Evolutionary conservation across 1,140 invertebrate species (phyloP).

Genomic region (Drosophila elegans): DNA sequence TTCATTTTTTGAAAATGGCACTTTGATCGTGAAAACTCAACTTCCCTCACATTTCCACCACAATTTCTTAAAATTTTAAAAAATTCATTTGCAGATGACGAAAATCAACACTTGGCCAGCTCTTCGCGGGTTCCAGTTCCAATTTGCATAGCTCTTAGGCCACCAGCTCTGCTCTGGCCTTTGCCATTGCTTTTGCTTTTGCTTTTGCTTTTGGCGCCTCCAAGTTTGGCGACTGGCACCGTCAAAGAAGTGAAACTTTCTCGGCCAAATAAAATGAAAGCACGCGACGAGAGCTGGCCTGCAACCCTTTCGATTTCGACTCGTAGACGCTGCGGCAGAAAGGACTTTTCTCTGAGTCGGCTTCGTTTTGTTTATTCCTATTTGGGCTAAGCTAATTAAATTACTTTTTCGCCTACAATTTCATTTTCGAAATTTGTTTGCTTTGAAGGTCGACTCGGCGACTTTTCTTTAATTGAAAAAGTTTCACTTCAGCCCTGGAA

Average conservation of each 20-base stretch:
- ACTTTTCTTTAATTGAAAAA: conserved; percentile 75
- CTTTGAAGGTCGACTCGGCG: conserved; percentile 77
- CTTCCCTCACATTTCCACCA: not conserved
- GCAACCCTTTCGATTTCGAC: conserved; percentile 52
- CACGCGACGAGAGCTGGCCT: not conserved
- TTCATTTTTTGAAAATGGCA: not conserved
- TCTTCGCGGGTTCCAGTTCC: conserved; percentile 19
- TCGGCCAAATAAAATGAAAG: conserved; percentile 31
- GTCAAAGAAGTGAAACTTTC: conserved; percentile 51
- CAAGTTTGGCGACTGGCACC: conserved; percentile 70
- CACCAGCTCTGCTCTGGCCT: conserved; percentile 23
- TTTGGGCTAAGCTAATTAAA: conserved; percentile 78
- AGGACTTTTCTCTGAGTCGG: conserved; percentile 34
- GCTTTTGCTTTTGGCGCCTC: conserved; percentile 47
- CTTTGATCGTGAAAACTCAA: not conserved
- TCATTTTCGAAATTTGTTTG: conserved; percentile 66
- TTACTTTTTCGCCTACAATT: conserved; percentile 78
- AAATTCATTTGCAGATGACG: conserved; percentile 54
- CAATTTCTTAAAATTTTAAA: not conserved
- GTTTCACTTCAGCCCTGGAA: conserved; percentile 29
- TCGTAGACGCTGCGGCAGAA: conserved; percentile 2
- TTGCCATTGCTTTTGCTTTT: conserved; percentile 43
- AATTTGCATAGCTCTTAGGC: conserved; percentile 79
- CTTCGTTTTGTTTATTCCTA: conserved; percentile 48
- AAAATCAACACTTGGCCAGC: conserved; percentile 65